Conservation (phyloP, 1,140 invertebrate genomes). For the Vanessa atalanta region DNA sequence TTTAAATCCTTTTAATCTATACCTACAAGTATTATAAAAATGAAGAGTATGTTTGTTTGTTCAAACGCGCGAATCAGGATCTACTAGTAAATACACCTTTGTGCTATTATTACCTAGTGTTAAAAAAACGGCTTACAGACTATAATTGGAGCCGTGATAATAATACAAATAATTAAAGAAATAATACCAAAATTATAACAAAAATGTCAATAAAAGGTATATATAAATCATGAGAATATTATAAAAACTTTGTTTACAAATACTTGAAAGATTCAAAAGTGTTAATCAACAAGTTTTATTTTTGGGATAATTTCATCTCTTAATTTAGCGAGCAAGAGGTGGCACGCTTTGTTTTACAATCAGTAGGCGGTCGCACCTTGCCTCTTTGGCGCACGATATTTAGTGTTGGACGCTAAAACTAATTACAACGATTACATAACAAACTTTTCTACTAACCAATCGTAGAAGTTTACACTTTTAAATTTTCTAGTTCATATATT, state of each 20-base stretch:
- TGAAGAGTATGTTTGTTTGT: no score
- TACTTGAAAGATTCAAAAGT: neutral
- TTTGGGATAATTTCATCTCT: neutral
- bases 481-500: no score
- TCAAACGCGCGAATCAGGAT: no score
- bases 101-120: no score
- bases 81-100: no score
- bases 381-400: neutral
- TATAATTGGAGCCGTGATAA: no score
- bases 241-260: neutral
- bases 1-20: no score
- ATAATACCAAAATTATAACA: neutral
- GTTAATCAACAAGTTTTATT: neutral
- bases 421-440: neutral
- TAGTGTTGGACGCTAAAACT: slow-evolving; percentile 11
- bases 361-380: slow-evolving; percentile 19
- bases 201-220: neutral
- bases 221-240: neutral
- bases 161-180: no score
- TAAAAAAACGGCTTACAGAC: no score
- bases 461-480: no score
- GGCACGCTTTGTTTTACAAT: slow-evolving; percentile 3
- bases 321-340: slow-evolving; percentile 10
- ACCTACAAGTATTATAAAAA: no score
- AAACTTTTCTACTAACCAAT: neutral